Conservation (phyloP, 2,888 invertebrate genomes). For the Drosophila merina region DNA sequence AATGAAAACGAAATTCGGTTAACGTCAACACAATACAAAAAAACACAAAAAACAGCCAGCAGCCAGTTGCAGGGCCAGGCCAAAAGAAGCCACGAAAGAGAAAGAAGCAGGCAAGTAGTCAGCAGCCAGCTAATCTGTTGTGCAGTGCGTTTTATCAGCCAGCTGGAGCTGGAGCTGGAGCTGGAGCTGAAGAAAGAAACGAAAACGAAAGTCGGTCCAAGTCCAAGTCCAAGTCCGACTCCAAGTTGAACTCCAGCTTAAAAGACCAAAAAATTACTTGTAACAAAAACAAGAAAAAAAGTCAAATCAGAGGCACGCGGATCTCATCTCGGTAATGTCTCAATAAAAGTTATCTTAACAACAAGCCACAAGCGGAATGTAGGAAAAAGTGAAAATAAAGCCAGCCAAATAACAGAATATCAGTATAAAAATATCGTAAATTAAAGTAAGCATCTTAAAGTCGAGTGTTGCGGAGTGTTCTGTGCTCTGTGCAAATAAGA, state of each 20-base stretch:
- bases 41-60: constrained; percentile 34
- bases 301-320: constrained; percentile 35
- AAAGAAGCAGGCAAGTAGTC: constrained; percentile 21
- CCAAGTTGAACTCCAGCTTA: constrained; percentile 8
- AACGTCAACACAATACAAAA: constrained; percentile 39
- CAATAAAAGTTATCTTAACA: constrained; percentile 41
- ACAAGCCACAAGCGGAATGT: constrained; percentile 30
- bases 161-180: not conserved
- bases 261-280: constrained; percentile 9
- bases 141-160: constrained; percentile 74
- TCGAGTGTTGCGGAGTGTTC: constrained; percentile 9
- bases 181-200: constrained; percentile 58
- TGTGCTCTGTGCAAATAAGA: constrained; percentile 44
- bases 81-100: constrained; percentile 30
- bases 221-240: constrained; percentile 11
- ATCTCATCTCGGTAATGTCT: constrained; percentile 44
- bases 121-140: constrained; percentile 50
- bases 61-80: constrained; percentile 72
- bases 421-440: constrained; percentile 18
- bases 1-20: constrained; percentile 59
- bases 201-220: constrained; percentile 72
- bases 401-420: constrained; percentile 13
- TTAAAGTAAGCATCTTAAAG: constrained; percentile 15
- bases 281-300: not conserved
- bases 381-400: constrained; percentile 44